Conservation (phyloP, 2,888 invertebrate species). For the Chloroclysta siterata region DNA sequence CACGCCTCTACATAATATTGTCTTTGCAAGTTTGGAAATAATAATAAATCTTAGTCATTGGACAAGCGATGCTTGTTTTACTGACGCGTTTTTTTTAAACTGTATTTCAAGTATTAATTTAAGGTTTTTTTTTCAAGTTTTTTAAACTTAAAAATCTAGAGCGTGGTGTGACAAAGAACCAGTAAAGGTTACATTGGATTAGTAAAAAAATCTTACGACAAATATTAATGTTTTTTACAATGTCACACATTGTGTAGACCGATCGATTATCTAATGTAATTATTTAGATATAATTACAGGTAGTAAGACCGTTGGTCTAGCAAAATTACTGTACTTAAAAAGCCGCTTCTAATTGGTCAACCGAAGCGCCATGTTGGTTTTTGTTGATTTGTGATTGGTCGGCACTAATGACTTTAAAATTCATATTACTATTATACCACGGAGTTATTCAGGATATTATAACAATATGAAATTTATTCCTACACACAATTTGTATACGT, state of each 20-base stretch:
- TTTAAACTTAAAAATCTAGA: neutral
- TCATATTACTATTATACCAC: neutral
- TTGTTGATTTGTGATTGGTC: neutral
- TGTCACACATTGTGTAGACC: slow-evolving; percentile 63
- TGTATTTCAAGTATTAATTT: no score
- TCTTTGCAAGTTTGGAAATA: no score
- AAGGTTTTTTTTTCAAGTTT: neutral
- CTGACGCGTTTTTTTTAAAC: neutral
- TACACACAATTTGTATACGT: no score
- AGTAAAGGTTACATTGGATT: slow-evolving; percentile 34
- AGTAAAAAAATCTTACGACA: slow-evolving; percentile 48
- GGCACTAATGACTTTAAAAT: neutral
- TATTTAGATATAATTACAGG: slow-evolving; percentile 37
- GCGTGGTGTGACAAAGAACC: slow-evolving; percentile 7
- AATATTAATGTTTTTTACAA: slow-evolving; percentile 49
- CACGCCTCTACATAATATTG: neutral
- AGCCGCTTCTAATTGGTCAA: slow-evolving; percentile 1
- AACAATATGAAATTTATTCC: no score
- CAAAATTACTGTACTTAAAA: slow-evolving; percentile 15
- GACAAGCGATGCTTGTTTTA: no score
- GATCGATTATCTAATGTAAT: slow-evolving; percentile 56
- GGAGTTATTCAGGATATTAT: no score
- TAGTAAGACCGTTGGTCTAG: slow-evolving; percentile 17
- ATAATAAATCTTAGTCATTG: no score
- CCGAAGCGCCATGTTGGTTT: slow-evolving; percentile 3